phyloP scores from a whole-genome alignment of 2,113 vertebrate species.

The Macrotus californicus region DNA sequence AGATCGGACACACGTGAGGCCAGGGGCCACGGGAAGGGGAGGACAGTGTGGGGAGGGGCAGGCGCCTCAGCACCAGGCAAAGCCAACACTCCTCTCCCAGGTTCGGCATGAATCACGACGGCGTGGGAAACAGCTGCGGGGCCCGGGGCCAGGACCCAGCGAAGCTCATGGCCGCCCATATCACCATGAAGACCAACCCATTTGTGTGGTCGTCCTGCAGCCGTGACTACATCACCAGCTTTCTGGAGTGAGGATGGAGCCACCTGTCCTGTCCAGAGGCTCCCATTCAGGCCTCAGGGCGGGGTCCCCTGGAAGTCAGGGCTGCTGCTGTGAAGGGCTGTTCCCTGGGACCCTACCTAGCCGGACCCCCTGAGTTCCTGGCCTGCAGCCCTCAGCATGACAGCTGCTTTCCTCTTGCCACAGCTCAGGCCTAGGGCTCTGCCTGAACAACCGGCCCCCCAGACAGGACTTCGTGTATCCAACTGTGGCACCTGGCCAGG shows the following conservation, averaged over 20 bases:
- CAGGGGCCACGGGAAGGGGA: not conserved
- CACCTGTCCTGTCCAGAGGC: not conserved
- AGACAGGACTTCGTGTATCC: conserved; percentile 98
- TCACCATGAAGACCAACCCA: conserved; percentile 99
- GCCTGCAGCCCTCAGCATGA: not conserved
- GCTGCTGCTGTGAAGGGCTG: not conserved
- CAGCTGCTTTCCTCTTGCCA: not conserved
- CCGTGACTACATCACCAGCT: conserved; percentile 98
- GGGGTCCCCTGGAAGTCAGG: not conserved
- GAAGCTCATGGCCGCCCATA: conserved; percentile 98
- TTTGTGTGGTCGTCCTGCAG: conserved; percentile 98
- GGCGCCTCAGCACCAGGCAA: not conserved
- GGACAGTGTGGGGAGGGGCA: accelerated
- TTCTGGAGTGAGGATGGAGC: conserved; percentile 91
- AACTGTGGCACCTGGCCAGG: conserved; percentile 94
- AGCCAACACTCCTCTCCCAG: conserved; percentile 71
- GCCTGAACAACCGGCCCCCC: conserved; percentile 94
- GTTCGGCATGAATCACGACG: conserved; percentile 99
- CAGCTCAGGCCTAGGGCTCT: conserved; percentile 95
- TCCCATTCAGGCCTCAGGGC: accelerated
- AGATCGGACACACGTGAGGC: conserved; percentile 98
- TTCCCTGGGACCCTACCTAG: not conserved
- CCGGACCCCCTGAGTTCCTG: not conserved
- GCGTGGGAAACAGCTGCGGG: conserved; percentile 94
- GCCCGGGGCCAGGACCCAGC: conserved; percentile 94